These are phyloP conservation scores for Mesorhabditis spiculigera DNA, from an alignment of 2,888 invertebrate genomes.

Conservation along the genomic window DNA sequence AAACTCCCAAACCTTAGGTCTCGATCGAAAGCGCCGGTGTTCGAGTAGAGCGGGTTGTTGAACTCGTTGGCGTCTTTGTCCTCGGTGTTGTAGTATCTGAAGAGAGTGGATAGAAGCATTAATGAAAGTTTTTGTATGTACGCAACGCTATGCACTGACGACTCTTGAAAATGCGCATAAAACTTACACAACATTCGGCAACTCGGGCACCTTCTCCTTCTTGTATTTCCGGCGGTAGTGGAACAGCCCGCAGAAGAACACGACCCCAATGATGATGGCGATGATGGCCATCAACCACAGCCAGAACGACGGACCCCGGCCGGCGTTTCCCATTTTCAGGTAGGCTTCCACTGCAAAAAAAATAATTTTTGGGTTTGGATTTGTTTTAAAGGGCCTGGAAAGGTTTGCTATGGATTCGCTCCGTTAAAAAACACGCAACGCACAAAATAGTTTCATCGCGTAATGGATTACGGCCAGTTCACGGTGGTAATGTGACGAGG, in stretches of 20 bases:
- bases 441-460: too few relatives aligned
- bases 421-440: too few relatives aligned
- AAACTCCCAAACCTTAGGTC: background rate
- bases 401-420: too few relatives aligned
- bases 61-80: slow-evolving; percentile 26
- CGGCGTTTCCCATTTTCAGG: background rate
- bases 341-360: background rate
- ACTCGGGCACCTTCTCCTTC: slow-evolving; percentile 49
- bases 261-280: slow-evolving; percentile 22
- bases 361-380: background rate
- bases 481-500: too few relatives aligned
- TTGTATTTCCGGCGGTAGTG: slow-evolving; percentile 55
- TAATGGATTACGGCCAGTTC: too few relatives aligned
- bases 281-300: slow-evolving; percentile 15
- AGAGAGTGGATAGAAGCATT: background rate
- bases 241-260: slow-evolving; percentile 33
- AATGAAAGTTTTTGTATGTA: background rate
- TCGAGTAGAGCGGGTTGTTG: slow-evolving; percentile 41
- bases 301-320: background rate
- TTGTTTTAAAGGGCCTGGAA: background rate
- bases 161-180: background rate
- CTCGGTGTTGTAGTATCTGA: slow-evolving; percentile 5
- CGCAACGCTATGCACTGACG: slow-evolving; percentile 11
- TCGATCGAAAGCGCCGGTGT: slow-evolving; percentile 2
- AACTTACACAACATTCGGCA: slow-evolving; percentile 58